A percentile compares a stretch with the other conserved stretches of the same genome.
Evolutionary conservation across 2,113 vertebrate species (phyloP).

Genomic region (Neoarius graeffei): DNA sequence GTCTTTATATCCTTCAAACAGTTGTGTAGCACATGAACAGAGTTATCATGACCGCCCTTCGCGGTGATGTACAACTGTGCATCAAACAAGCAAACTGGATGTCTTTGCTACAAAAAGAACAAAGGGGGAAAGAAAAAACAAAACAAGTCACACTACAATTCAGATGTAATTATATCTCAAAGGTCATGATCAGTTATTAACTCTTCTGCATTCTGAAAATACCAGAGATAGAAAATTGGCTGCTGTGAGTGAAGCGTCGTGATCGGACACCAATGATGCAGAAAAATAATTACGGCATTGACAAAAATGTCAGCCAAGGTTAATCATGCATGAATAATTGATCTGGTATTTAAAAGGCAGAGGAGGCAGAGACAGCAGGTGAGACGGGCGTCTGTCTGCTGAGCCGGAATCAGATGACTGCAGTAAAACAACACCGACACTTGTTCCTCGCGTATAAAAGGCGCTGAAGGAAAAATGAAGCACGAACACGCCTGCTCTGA

Average conservation of each 20-base stretch:
- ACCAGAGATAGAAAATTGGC: neutral
- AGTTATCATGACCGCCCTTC: no score
- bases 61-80: no score
- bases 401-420: constrained; percentile 12
- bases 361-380: constrained; percentile 35
- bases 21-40: no score
- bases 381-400: constrained; percentile 18
- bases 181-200: neutral
- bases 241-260: neutral
- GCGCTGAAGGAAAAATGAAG: neutral
- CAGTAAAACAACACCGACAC: constrained; percentile 29
- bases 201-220: neutral
- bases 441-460: neutral
- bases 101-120: neutral
- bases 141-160: neutral
- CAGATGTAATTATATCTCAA: neutral
- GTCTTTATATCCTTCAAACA: no score
- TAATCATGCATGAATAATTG: constrained; percentile 49
- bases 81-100: neutral
- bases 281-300: neutral
- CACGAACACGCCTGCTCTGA: neutral
- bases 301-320: constrained; percentile 46
- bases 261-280: neutral
- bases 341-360: constrained; percentile 41
- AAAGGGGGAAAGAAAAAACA: neutral